phyloP scores from a whole-genome alignment of 2,797 vertebrate genomes.

The Mormyrops attenuatus region DNA sequence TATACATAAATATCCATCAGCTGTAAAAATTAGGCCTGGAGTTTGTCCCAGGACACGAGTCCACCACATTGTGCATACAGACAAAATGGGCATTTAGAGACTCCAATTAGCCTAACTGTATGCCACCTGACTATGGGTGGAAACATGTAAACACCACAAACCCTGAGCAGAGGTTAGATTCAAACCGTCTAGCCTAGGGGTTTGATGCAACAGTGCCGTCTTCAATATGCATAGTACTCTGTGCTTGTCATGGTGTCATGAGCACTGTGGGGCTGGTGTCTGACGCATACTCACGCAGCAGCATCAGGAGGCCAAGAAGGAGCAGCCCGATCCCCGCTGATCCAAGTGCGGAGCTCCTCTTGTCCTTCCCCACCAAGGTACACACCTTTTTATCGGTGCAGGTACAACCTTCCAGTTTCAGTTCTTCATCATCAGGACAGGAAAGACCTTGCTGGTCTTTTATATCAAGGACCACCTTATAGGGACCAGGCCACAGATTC shows the following conservation, averaged over 20 bases:
- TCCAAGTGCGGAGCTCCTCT: slow-evolving; percentile 31
- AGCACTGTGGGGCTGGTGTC: neutral
- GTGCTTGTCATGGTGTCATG: neutral
- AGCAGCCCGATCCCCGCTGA: slow-evolving; percentile 48
- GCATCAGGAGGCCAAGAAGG: slow-evolving; percentile 41
- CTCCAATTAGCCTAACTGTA: neutral
- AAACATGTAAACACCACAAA: neutral
- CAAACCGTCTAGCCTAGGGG: neutral
- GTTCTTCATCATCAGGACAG: slow-evolving; percentile 46
- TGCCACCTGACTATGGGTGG: neutral
- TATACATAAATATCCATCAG: neutral
- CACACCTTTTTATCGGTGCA: slow-evolving; percentile 45
- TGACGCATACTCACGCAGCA: slow-evolving; percentile 53
- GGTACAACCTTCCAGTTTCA: slow-evolving; percentile 56
- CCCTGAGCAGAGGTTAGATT: neutral
- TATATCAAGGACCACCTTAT: slow-evolving; percentile 53
- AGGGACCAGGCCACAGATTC: slow-evolving; percentile 53
- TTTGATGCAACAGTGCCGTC: neutral
- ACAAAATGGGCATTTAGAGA: neutral
- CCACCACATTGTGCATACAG: neutral
- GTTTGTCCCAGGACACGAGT: neutral
- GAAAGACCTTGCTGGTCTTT: slow-evolving; percentile 52
- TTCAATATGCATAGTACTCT: neutral
- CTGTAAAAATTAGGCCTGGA: neutral
- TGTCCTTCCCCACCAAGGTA: fast-evolving